phyloP scores from a whole-genome alignment of 2,797 vertebrate species.

The Leptodactylus fallax region DNA sequence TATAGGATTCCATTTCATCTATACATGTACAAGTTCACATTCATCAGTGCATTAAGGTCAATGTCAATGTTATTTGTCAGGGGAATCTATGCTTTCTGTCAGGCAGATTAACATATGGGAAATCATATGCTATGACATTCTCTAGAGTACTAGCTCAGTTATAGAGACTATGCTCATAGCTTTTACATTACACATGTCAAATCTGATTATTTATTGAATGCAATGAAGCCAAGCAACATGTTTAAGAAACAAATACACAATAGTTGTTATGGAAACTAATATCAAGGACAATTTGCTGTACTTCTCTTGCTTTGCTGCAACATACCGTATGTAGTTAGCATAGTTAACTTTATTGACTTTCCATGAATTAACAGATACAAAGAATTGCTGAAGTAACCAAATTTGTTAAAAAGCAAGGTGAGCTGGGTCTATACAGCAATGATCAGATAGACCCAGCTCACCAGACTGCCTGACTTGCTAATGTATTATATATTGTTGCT shows the following conservation, averaged over 20 bases:
- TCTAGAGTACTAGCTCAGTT: background rate
- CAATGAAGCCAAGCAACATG: background rate
- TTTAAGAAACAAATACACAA: background rate
- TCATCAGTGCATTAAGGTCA: conserved; percentile 8
- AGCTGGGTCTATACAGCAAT: background rate
- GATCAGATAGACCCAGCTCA: no score
- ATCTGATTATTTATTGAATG: background rate
- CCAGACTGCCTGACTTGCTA: background rate
- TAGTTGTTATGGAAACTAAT: background rate
- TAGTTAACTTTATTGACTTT: background rate
- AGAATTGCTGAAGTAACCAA: background rate
- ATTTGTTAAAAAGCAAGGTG: background rate
- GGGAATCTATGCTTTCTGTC: background rate
- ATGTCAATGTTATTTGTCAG: conserved; percentile 1
- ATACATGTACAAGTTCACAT: conserved; percentile 3
- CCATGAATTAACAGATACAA: background rate
- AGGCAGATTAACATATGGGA: background rate
- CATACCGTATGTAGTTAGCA: background rate
- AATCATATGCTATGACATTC: conserved; percentile 15
- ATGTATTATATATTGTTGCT: background rate
- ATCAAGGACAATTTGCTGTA: background rate
- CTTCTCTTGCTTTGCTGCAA: background rate
- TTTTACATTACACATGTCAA: background rate
- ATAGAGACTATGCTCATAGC: background rate
- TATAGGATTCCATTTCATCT: background rate